Evolutionary conservation across 2,113 vertebrate genomes (phyloP).

Genomic region (Apeltes quadracus): DNA sequence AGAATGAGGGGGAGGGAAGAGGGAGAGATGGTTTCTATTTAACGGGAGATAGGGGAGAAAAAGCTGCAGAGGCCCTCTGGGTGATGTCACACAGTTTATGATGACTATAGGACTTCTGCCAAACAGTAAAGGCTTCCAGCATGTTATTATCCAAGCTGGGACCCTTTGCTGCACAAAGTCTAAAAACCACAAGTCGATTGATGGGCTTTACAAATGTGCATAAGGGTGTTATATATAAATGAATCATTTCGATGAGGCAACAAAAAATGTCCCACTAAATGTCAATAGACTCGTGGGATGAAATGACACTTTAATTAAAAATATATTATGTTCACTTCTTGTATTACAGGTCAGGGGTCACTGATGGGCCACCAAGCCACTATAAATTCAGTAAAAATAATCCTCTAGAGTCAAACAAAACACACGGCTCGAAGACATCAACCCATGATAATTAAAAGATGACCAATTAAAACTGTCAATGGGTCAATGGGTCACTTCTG

Average conservation of each 20-base stretch:
- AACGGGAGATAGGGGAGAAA: background rate
- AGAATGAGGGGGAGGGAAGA: background rate
- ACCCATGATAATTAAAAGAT: background rate
- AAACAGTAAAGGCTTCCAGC: background rate
- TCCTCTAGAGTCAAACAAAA: background rate
- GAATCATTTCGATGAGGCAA: background rate
- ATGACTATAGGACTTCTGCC: background rate
- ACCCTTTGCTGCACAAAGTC: background rate
- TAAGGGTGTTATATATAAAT: background rate
- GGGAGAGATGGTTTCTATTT: constrained; percentile 2
- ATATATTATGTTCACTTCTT: background rate
- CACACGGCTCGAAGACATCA: background rate
- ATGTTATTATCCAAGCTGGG: background rate
- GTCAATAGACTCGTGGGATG: background rate
- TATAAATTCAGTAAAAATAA: background rate
- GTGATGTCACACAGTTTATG: constrained; percentile 5
- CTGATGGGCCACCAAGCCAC: background rate
- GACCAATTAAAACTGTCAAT: background rate
- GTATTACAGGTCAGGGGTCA: background rate
- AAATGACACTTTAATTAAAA: background rate
- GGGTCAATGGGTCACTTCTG: background rate
- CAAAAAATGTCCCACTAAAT: background rate
- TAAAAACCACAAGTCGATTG: too few relatives aligned
- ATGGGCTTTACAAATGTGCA: too few relatives aligned
- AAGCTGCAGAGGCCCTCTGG: background rate